Percentiles rank a stretch among this genome's conserved stretches.
Conservation (phyloP, 2,888 invertebrate species). For the Nephrotoma guestfalica region DNA sequence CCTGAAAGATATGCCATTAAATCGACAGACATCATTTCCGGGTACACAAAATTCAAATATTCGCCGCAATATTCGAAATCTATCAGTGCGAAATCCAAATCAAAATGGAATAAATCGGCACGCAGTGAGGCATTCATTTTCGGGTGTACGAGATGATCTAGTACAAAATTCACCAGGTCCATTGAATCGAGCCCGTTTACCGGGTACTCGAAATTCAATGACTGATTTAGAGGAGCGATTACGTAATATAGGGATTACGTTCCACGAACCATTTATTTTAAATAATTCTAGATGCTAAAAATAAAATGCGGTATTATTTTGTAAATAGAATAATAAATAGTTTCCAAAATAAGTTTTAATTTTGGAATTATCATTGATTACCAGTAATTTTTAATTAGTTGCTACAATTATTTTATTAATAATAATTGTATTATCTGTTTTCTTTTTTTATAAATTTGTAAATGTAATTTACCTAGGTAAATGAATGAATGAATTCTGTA, state of each 20-base stretch:
- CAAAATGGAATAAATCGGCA: conserved; percentile 23
- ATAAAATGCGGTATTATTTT: neutral
- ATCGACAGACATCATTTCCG: conserved; percentile 8
- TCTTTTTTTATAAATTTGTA: neutral
- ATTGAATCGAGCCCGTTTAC: conserved; percentile 23
- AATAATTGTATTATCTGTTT: neutral
- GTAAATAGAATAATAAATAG: neutral
- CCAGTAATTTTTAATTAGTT: neutral
- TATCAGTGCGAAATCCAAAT: conserved; percentile 3
- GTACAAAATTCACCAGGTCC: conserved; percentile 28
- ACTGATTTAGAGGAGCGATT: conserved; percentile 30
- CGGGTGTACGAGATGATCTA: conserved; percentile 30
- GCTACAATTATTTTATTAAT: neutral
- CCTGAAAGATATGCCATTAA: conserved; percentile 36
- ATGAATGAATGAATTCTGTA: neutral
- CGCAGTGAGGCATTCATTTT: conserved; percentile 30
- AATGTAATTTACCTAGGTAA: neutral
- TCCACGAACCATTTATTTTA: conserved; percentile 20
- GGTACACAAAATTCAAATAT: conserved; percentile 6
- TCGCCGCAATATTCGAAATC: conserved; percentile 13
- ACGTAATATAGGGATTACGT: conserved; percentile 30
- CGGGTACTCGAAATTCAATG: conserved; percentile 29
- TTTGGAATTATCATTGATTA: neutral
- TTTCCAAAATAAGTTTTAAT: neutral
- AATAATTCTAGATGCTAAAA: conserved; percentile 22